Evolutionary conservation across 2,797 vertebrate genomes (phyloP).

Genomic region (Pangasius djambal): DNA sequence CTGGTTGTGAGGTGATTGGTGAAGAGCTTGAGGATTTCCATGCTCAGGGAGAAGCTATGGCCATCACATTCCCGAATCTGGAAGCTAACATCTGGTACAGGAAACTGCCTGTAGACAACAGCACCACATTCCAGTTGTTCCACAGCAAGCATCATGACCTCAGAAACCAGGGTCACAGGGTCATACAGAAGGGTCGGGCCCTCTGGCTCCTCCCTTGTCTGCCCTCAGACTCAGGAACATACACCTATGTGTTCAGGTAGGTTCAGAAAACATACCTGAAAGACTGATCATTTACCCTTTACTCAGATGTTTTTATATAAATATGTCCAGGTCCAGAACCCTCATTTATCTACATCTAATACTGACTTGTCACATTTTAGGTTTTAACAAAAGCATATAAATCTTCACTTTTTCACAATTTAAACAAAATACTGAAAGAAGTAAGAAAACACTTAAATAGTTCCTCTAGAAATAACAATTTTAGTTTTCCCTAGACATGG

Average conservation of each 20-base stretch:
- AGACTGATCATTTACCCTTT: neutral
- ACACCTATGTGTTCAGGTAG: conserved; percentile 82
- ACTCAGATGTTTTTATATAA: neutral
- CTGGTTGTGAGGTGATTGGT: conserved; percentile 35
- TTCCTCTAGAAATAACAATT: no score
- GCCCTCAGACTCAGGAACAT: conserved; percentile 81
- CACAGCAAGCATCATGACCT: conserved; percentile 53
- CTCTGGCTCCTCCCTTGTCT: conserved; percentile 85
- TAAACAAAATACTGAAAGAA: neutral
- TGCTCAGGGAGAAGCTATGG: conserved; percentile 44
- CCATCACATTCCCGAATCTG: conserved; percentile 50
- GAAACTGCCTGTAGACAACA: conserved; percentile 11
- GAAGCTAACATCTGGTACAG: conserved; percentile 30
- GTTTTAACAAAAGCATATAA: neutral
- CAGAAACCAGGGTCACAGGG: conserved; percentile 57
- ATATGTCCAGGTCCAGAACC: neutral
- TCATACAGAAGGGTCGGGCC: conserved; percentile 60
- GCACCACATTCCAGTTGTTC: conserved; percentile 59
- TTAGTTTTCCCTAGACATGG: neutral
- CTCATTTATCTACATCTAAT: neutral
- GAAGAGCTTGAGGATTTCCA: conserved; percentile 48
- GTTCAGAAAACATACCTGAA: neutral
- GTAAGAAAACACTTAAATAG: neutral
- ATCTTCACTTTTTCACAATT: neutral
- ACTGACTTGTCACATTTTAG: neutral